Percentiles rank a stretch among this genome's conserved stretches.
phyloP scores from a whole-genome alignment of 2,113 vertebrate genomes.

The Cromileptes altivelis region DNA sequence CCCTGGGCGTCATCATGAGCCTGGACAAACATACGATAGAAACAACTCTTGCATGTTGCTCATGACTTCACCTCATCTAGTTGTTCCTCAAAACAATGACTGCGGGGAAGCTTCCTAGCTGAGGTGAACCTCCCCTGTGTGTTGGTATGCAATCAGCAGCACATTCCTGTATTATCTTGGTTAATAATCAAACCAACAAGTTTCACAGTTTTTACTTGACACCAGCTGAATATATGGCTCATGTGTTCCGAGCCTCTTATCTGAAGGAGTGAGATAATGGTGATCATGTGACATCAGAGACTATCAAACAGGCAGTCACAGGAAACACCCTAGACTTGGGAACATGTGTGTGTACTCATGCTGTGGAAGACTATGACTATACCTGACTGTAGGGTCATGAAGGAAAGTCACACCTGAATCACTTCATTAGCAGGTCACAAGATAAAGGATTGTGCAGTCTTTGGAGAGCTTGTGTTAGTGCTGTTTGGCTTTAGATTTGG shows the following conservation, averaged over 20 bases:
- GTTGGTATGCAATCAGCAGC: slow-evolving; percentile 26
- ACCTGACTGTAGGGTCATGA: slow-evolving; percentile 59
- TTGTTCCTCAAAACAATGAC: slow-evolving; percentile 9
- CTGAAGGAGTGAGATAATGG: slow-evolving; percentile 37
- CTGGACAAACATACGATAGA: background rate
- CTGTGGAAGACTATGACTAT: slow-evolving; percentile 62
- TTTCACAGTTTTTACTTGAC: slow-evolving; percentile 36
- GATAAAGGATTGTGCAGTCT: slow-evolving; percentile 15
- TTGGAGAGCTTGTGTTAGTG: background rate
- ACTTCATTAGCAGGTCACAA: slow-evolving; percentile 28
- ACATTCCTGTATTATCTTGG: slow-evolving; percentile 53
- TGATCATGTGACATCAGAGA: slow-evolving; percentile 57
- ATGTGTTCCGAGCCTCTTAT: slow-evolving; percentile 47
- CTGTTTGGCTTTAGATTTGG: background rate
- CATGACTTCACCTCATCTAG: background rate
- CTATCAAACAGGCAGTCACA: slow-evolving; percentile 56
- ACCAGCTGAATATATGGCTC: slow-evolving; percentile 27
- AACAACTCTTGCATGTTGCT: slow-evolving; percentile 10
- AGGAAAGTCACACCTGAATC: slow-evolving; percentile 73
- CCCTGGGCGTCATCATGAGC: background rate
- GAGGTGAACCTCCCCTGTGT: slow-evolving; percentile 3
- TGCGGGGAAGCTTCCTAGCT: background rate
- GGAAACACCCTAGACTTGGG: slow-evolving; percentile 73
- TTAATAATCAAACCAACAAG: slow-evolving; percentile 74
- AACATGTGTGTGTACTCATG: slow-evolving; percentile 47